These are phyloP conservation scores for Sinonovacula constricta DNA, from an alignment of 1,140 invertebrate genomes.

Conservation along the genomic window DNA sequence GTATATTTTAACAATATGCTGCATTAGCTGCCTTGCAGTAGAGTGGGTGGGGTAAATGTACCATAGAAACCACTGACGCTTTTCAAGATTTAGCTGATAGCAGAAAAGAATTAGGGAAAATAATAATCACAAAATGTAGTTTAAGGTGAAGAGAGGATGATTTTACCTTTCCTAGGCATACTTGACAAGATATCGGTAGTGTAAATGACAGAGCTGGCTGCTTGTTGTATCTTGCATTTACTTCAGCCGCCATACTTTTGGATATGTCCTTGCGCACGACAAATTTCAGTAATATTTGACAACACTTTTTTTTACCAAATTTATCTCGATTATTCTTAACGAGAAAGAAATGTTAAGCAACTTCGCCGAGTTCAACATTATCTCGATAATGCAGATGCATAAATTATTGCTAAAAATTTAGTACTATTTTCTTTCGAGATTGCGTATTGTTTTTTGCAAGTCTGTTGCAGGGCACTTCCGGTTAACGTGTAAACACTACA, in stretches of 20 bases:
- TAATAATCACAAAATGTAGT: too few relatives aligned
- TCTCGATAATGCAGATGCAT: too few relatives aligned
- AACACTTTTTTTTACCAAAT: too few relatives aligned
- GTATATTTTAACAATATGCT: too few relatives aligned
- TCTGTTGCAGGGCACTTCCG: constrained; percentile 63
- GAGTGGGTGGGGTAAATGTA: constrained; percentile 36
- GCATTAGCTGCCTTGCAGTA: too few relatives aligned
- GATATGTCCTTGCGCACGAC: constrained; percentile 2
- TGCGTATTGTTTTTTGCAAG: too few relatives aligned
- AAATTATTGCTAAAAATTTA: neutral
- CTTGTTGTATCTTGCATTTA: constrained; percentile 68
- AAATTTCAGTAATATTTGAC: too few relatives aligned
- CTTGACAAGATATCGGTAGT: constrained; percentile 74
- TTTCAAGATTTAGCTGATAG: constrained; percentile 1
- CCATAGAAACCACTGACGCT: constrained; percentile 49
- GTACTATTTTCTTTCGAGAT: constrained; percentile 34
- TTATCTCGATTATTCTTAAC: too few relatives aligned
- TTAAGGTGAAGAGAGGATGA: too few relatives aligned
- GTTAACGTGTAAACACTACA: constrained; percentile 23
- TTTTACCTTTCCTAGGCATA: constrained; percentile 74
- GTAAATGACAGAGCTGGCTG: constrained; percentile 69
- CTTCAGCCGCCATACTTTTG: constrained; percentile 66
- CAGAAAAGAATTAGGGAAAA: too few relatives aligned
- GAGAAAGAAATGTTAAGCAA: too few relatives aligned
- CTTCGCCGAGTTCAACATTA: too few relatives aligned